Conservation (phyloP, 2,113 vertebrate genomes). For the Sander vitreus region DNA sequence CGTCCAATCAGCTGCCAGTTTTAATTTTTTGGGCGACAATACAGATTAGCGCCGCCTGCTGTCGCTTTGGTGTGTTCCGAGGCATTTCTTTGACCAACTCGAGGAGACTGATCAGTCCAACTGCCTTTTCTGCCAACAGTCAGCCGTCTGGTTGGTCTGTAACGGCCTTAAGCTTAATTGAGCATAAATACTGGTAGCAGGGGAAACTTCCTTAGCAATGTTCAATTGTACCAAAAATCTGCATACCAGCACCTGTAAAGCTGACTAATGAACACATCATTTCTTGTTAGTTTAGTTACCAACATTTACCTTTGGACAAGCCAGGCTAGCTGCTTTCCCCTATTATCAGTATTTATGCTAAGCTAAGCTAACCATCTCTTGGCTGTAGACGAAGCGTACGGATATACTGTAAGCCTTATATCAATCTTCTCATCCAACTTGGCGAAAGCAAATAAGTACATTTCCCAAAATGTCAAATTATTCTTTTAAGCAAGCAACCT, state of each 20-base stretch:
- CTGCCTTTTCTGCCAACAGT: too few species aligned
- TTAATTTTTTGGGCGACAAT: too few species aligned
- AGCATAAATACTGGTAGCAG: background rate
- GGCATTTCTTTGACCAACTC: too few species aligned
- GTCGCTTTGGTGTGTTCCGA: too few species aligned
- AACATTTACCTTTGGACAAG: background rate
- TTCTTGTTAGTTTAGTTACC: background rate
- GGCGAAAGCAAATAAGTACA: background rate
- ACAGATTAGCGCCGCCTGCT: too few species aligned
- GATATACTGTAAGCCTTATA: background rate
- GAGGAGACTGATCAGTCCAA: too few species aligned
- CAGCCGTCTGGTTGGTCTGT: too few species aligned
- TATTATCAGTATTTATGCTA: background rate
- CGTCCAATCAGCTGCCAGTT: too few species aligned
- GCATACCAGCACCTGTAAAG: background rate
- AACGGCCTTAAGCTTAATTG: too few species aligned
- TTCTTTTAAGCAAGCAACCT: background rate
- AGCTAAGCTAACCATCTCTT: too few species aligned
- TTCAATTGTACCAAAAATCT: background rate
- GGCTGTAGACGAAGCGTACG: background rate
- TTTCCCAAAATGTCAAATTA: background rate
- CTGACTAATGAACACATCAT: background rate
- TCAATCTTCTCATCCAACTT: background rate
- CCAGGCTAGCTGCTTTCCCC: too few species aligned
- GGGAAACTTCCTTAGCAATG: background rate